Percentiles rank a stretch among this genome's conserved stretches.
These are phyloP conservation scores for Spondyliosoma cantharus DNA, from an alignment of 2,797 vertebrate genomes.

Conservation along the genomic window DNA sequence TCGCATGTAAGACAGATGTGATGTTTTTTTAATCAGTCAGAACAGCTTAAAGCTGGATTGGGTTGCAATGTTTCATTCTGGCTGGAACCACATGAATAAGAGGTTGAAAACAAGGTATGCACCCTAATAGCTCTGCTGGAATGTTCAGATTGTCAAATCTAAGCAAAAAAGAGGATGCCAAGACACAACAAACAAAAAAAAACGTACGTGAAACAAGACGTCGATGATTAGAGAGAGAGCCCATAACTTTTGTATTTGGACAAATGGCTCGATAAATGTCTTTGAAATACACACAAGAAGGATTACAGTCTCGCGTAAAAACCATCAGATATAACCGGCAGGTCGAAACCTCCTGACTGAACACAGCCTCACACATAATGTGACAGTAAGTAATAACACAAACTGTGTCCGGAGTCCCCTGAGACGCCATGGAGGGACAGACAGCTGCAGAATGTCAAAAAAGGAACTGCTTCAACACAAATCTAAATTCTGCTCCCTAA, in stretches of 20 bases:
- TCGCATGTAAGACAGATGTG: constrained; percentile 58
- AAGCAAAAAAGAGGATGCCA: not conserved
- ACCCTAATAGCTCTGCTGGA: constrained; percentile 12
- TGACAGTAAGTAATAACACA: constrained; percentile 21
- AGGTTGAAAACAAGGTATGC: constrained; percentile 30
- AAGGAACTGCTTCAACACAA: constrained; percentile 42
- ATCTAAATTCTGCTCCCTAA: constrained; percentile 71
- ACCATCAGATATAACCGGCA: not conserved
- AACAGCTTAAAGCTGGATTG: constrained; percentile 43
- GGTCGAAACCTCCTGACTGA: not conserved
- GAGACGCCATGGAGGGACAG: constrained; percentile 12
- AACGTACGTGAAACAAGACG: not conserved
- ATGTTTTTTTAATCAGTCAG: constrained; percentile 42
- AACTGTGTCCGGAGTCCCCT: constrained; percentile 32
- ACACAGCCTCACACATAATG: not conserved
- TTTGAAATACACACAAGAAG: constrained; percentile 16
- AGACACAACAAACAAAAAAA: not conserved
- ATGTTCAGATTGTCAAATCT: constrained; percentile 11
- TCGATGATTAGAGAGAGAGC: constrained; percentile 6
- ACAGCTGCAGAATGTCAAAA: constrained; percentile 50
- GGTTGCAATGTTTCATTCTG: constrained; percentile 37
- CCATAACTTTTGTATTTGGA: not conserved
- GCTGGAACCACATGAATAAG: constrained; percentile 33
- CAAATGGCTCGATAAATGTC: constrained; percentile 8
- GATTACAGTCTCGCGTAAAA: not conserved